Base-by-base conservation (phyloP, 2,113 vertebrate species). In the Megaptera novaeangliae region DNA sequence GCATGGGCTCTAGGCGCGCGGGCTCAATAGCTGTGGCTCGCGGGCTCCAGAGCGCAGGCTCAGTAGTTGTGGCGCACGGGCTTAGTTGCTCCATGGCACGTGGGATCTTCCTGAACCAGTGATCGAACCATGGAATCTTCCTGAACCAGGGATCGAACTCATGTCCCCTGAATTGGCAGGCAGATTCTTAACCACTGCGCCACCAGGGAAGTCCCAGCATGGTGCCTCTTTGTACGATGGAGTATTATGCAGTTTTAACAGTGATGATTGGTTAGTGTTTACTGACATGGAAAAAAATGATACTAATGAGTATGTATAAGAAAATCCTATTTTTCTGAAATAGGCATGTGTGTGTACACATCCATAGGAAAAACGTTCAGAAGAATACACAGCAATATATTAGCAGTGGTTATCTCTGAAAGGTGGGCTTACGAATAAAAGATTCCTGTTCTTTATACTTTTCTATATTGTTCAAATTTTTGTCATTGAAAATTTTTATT, bases 251-350 rank as follows among this genome's bases (percentile, higher is more conserved):
- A 80, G 44, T 29, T 88, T 95, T 90, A 64, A 63, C 14, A 63
- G 27, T 46, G 21, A 80, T 89, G n/a, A 95, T 64, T 92, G 11
- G 13, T 89, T 89, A 88, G 61, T 71, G 17, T 81, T 95, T 86
- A 90, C 27, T 52, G 10, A n/a, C 44, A 14, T 29, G 14, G 59
- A 89, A 63, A 85, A 69, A 71, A 72, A 68, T 55, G 41, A 29
- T 83, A 83, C 29, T 66, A 64, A 36, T 59, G 69, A 91, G 18
- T 71, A 80, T 66, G 15, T 72, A 52, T 75, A 94, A 90, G 31
- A 94, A 95, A 96, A 87, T 71, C 36, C 31, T 92, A 13, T 91
- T 92, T 96, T 92, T 93, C 83, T 96, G 82, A 95, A 95, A 92
- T 57, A 71, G 46, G 2, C 23, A 12, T 81, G 4, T 75, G 75